phyloP scores from a whole-genome alignment of 2,113 vertebrate species.

The Cinclus cinclus region DNA sequence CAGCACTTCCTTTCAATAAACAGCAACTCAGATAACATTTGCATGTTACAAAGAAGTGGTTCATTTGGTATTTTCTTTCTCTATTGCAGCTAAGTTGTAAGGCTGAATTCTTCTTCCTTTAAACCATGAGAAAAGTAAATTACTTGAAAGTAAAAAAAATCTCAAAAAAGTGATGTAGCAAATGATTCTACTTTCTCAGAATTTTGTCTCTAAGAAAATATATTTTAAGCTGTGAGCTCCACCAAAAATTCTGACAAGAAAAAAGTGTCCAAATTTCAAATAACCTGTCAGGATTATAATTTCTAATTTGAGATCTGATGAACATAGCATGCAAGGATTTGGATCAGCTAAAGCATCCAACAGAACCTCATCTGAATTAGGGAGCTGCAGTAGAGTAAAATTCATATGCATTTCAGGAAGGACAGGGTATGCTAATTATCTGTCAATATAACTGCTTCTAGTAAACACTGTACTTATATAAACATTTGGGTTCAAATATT shows the following conservation, averaged over 20 bases:
- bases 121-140: background rate
- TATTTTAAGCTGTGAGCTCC: background rate
- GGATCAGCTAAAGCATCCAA: background rate
- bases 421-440: background rate
- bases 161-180: background rate
- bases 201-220: background rate
- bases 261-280: background rate
- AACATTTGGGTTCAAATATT: background rate
- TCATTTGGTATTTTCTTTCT: slow-evolving; percentile 9
- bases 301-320: background rate
- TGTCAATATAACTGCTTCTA: background rate
- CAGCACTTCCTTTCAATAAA: slow-evolving; percentile 43
- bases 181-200: background rate
- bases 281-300: background rate
- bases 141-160: background rate
- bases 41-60: background rate
- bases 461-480: background rate
- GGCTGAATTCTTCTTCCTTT: background rate
- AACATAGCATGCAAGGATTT: background rate
- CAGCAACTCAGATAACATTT: slow-evolving; percentile 33
- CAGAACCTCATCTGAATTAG: background rate
- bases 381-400: background rate
- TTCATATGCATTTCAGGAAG: background rate
- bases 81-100: background rate
- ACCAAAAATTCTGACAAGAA: background rate